Evolutionary conservation across 2,797 vertebrate species (phyloP), one percentile per base, ranked within the genome.

Genomic region (Sebastes trivittatus): DNA sequence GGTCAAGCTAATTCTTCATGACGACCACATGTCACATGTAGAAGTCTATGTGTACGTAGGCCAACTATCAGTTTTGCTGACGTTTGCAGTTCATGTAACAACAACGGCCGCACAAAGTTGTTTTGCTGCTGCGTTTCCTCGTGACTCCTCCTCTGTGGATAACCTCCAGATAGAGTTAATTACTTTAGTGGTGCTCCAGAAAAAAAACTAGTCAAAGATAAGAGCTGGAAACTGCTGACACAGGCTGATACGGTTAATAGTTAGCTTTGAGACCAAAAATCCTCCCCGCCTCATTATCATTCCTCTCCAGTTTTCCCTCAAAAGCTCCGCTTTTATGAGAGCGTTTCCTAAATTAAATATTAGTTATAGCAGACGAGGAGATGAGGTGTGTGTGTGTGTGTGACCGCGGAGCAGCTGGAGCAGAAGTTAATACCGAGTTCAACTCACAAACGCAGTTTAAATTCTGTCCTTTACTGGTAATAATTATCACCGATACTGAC

Each of bases 141-240:
- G 6, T 63, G 42, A 36, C 55, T 74, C 65, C 68, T 75, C 80
- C 79, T 67, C 75, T 72, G 81, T 75, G 75, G 25, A 83, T 78
- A 73, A 77, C 75, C 75, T 83, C 77, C 75, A 65, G 56, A 77
- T 78, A 63, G 13, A 64, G 60, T 85, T 92, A 88, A 92, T 93
- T 84, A 89, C 78, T 71, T 81, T 29, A 76, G 52, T 20, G 78
- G 75, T 86, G 83, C 87, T 86, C 56, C 67, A 80, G 80, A 76
- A 89, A 74, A 87, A 42, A 81, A 85, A 81, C 34, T 58, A 55
- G 76, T 70, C 60, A 63, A 81, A 86, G 83, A 90, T 89, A 77
- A 89, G 79, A 42, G 32, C 34, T 64, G 60, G 23, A 89, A 92
- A 90, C 29, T 84, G 91, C 93, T 92, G 90, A 93, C 84, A 77